Base-by-base conservation (phyloP, 2,797 vertebrate genomes). In the Phyllotis vaccarum region DNA sequence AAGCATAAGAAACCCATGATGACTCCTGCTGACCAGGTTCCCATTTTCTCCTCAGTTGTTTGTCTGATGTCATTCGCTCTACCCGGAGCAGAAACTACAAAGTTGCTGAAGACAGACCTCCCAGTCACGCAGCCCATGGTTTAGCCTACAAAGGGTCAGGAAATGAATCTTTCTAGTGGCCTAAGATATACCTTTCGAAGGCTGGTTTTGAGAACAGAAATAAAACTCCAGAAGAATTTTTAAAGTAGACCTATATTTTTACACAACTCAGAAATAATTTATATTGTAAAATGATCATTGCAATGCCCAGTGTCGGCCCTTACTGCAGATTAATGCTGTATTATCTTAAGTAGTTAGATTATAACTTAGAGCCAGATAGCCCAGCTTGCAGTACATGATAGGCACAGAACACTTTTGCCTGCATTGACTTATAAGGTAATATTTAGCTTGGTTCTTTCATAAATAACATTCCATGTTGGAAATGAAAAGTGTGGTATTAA, bases 361-460 rank as follows among this genome's bases (percentile, higher is more conserved):
- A 4, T 86, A 91, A 95, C 86, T 97, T 92, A 96, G 94, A 94
- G 78, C 64, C 88, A 92, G 34, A 34, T 75, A 72, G 66, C 64
- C 76, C 80, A 78, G 2, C 80, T 93, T 82, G 60, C 60, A 81
- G 66, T 66, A 81, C 60, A 92, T 70, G 81, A 79, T 94, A 87
- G 76, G 68, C 93, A 60, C 79, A 91, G 91, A 82, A 60, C 46
- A 66, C 56, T 91, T 92, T 60, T 92, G 89, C 24, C 27, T 92
- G 34, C 70, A 75, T 89, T 90, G 62, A 75, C 78, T 90, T 86
- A 83, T 40, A 93, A 96, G 94, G 72, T 75, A 90, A 2, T 96
- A 78, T 90, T 95, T 96, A 96, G 49, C 43, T 93, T 96, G 82
- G 8, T 95, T 95, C 54, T 94, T 96, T 96, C 75, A 54, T 93